Evolutionary conservation across 2,113 vertebrate species (phyloP).

Genomic region (Gymnarchus niloticus): DNA sequence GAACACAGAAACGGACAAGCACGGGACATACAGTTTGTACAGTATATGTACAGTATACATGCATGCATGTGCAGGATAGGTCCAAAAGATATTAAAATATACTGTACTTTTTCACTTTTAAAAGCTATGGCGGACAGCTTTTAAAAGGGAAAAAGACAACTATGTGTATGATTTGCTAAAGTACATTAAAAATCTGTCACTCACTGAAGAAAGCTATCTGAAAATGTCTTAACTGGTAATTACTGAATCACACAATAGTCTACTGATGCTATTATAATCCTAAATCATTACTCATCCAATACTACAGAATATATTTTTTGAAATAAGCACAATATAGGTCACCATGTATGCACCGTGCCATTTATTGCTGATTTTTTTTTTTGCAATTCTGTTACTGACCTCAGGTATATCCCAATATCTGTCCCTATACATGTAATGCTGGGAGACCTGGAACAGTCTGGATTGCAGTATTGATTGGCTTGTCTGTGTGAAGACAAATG

Average conservation of each 20-base stretch:
- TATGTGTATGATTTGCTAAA: neutral
- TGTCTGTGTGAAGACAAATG: slow-evolving; percentile 68
- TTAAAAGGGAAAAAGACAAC: neutral
- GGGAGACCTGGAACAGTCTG: slow-evolving; percentile 50
- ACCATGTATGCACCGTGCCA: neutral
- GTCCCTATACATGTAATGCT: neutral
- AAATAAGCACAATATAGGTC: neutral
- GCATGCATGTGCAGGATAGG: neutral
- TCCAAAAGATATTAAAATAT: neutral
- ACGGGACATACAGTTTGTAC: too few relatives aligned
- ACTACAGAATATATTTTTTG: too few relatives aligned
- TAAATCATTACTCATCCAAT: neutral
- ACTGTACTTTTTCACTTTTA: too few relatives aligned
- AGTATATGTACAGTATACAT: neutral
- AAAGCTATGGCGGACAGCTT: too few relatives aligned
- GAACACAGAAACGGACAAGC: neutral
- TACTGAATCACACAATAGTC: neutral
- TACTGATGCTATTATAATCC: neutral
- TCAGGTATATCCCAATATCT: neutral
- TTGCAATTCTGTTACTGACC: neutral
- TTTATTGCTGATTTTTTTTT: neutral
- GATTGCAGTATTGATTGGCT: slow-evolving; percentile 64
- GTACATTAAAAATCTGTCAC: neutral
- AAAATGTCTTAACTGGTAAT: neutral
- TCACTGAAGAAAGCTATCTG: neutral